phyloP scores from a whole-genome alignment of 2,113 vertebrate species.

The Myrmecophaga tridactyla region DNA sequence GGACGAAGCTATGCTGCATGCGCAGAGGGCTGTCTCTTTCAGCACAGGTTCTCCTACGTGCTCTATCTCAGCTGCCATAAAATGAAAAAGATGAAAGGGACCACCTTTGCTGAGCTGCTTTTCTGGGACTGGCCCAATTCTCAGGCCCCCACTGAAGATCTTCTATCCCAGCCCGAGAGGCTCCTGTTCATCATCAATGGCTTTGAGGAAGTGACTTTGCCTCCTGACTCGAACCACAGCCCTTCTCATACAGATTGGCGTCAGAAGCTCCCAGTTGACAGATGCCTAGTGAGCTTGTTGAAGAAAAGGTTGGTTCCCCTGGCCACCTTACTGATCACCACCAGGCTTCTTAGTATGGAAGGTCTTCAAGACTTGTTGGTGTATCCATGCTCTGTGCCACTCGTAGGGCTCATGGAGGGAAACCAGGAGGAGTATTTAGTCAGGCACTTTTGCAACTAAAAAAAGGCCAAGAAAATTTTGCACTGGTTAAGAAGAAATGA shows the following conservation, averaged over 20 bases:
- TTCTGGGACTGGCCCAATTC: neutral
- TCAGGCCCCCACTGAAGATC: neutral
- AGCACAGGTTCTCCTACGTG: slow-evolving; percentile 22
- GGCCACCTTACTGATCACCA: slow-evolving; percentile 47
- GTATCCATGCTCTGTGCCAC: neutral
- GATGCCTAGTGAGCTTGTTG: neutral
- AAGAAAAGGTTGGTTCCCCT: neutral
- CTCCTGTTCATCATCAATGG: slow-evolving; percentile 56
- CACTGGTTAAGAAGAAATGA: neutral
- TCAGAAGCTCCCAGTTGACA: neutral
- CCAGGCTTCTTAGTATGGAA: neutral
- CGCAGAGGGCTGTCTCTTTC: slow-evolving; percentile 41
- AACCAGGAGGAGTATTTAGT: slow-evolving; percentile 32
- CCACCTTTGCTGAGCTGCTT: slow-evolving; percentile 50
- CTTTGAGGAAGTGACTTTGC: neutral
- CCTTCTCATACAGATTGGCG: neutral
- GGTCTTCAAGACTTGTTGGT: rapidly evolving
- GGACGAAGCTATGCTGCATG: slow-evolving; percentile 60
- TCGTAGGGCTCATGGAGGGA: neutral
- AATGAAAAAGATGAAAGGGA: neutral
- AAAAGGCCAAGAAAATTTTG: neutral
- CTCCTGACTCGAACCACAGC: rapidly evolving
- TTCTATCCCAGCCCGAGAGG: slow-evolving; percentile 3
- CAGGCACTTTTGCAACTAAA: neutral
- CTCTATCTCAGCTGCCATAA: slow-evolving; percentile 41